Evolutionary conservation across 2,888 invertebrate species (phyloP).

Genomic region (Onchidella celtica): DNA sequence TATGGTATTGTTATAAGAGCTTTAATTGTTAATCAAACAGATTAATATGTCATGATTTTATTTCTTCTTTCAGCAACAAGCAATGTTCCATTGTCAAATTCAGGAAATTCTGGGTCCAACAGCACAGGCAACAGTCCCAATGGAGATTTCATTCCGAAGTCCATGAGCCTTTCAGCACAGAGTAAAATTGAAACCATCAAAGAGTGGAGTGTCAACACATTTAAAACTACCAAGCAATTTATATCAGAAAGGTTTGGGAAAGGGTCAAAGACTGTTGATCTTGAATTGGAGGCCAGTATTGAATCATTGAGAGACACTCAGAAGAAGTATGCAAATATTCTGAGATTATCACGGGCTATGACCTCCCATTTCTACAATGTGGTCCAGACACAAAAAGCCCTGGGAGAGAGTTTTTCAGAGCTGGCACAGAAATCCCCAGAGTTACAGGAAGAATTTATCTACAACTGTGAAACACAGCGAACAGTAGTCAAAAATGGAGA

Average conservation of each 20-base stretch:
- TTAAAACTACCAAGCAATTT: conserved; percentile 98
- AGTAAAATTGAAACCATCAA: conserved; percentile 89
- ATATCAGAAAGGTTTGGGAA: conserved; percentile 97
- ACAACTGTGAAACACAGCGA: conserved; percentile 97
- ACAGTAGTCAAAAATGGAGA: conserved; percentile 96
- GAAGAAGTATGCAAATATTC: conserved; percentile 89
- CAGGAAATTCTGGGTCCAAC: conserved; percentile 31
- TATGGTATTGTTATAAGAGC: too few species aligned
- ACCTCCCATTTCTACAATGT: conserved; percentile 94
- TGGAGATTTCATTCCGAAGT: conserved; percentile 72
- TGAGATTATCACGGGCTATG: conserved; percentile 91
- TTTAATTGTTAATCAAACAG: background rate
- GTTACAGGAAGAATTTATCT: conserved; percentile 95
- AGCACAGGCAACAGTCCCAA: conserved; percentile 60
- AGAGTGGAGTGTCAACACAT: conserved; percentile 98
- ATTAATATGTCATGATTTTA: background rate
- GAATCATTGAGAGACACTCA: conserved; percentile 95
- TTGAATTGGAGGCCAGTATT: conserved; percentile 95
- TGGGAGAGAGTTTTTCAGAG: conserved; percentile 95
- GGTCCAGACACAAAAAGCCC: conserved; percentile 90
- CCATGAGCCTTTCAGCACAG: conserved; percentile 67
- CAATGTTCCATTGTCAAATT: conserved; percentile 67
- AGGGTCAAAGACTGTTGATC: conserved; percentile 81
- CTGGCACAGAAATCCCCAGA: conserved; percentile 97
- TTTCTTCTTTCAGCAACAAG: conserved; percentile 67